Evolutionary conservation across 1,140 invertebrate genomes (phyloP).

Genomic region (Nylanderia fulva): DNA sequence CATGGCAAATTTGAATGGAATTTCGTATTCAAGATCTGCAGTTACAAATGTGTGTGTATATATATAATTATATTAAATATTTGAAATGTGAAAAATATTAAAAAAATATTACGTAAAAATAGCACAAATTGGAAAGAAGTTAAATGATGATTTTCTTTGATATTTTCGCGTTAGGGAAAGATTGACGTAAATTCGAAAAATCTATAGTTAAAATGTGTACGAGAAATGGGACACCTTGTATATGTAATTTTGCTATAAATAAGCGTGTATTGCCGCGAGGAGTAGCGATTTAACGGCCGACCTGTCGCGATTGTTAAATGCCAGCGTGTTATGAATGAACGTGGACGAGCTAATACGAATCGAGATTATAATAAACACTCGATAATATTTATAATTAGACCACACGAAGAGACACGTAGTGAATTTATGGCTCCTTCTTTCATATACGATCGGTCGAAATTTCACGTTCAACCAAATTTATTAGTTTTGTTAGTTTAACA

Average conservation of each 20-base stretch:
- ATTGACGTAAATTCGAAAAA: not conserved
- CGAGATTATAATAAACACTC: conserved; percentile 16
- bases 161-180: not conserved
- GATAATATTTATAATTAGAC: conserved; percentile 18
- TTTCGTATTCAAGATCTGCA: not conserved
- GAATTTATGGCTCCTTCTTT: not conserved
- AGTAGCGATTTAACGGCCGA: conserved; percentile 43
- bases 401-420: not conserved
- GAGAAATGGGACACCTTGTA: conserved; percentile 12
- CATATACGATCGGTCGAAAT: not conserved
- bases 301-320: conserved; percentile 54
- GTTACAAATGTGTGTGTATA: too few species aligned
- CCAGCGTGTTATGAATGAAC: conserved; percentile 50
- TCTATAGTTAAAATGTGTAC: not conserved
- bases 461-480: not conserved
- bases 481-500: not conserved
- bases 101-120: too few species aligned
- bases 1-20: not conserved
- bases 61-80: too few species aligned
- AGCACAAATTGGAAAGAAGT: not conserved
- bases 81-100: too few species aligned
- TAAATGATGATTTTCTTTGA: not conserved
- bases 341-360: not conserved
- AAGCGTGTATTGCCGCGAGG: conserved; percentile 16
- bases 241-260: conserved; percentile 33